A percentile compares a stretch with the other conserved stretches of the same genome.
Conservation (phyloP, 2,888 invertebrate species). For the Antitype chi region DNA sequence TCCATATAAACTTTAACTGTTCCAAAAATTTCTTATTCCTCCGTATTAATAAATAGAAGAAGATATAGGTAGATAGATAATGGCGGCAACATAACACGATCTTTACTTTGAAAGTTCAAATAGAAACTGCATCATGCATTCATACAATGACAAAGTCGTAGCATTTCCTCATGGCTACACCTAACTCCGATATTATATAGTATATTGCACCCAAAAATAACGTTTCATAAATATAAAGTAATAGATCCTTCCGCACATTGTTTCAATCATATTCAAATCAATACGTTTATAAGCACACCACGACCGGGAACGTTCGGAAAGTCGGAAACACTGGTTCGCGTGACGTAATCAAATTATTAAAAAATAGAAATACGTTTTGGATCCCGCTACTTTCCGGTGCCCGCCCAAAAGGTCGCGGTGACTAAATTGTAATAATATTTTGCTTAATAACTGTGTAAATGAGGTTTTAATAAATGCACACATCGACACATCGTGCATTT, state of each 20-base stretch:
- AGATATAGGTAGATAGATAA: too few relatives aligned
- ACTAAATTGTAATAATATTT: conserved; percentile 80
- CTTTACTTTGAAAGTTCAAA: not conserved
- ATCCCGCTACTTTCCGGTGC: conserved; percentile 81
- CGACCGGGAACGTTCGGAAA: conserved; percentile 72
- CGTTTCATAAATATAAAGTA: conserved; percentile 41
- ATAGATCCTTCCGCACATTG: conserved; percentile 62
- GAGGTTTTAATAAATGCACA: conserved; percentile 76
- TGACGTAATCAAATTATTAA: conserved; percentile 65
- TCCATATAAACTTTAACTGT: too few relatives aligned
- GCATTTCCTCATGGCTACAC: conserved; percentile 9
- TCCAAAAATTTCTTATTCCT: too few relatives aligned
- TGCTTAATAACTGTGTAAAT: conserved; percentile 81
- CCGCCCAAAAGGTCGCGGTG: conserved; percentile 72
- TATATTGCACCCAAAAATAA: conserved; percentile 27
- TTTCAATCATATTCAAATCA: conserved; percentile 67
- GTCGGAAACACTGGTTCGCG: conserved; percentile 70
- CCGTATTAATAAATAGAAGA: too few relatives aligned
- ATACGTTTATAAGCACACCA: conserved; percentile 73
- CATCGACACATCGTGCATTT: conserved; percentile 61
- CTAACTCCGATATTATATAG: not conserved
- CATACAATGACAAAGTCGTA: not conserved
- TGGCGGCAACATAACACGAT: not conserved
- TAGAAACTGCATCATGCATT: conserved; percentile 5
- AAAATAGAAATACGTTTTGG: conserved; percentile 54